Evolutionary conservation across 2,113 vertebrate species (phyloP).

Genomic region (Leucosticte australis): DNA sequence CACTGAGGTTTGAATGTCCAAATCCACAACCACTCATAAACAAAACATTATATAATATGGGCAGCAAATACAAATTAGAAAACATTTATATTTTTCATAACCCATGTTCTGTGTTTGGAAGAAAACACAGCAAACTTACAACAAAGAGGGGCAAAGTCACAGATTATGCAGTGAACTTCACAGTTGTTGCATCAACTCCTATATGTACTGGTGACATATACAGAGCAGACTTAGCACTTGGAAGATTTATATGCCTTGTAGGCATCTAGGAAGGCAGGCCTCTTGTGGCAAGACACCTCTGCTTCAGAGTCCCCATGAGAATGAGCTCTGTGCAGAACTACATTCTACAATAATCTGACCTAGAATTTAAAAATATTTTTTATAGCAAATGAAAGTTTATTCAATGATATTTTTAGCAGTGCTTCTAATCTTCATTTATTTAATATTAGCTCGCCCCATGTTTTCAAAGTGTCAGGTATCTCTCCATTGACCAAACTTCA

Average conservation of each 20-base stretch:
- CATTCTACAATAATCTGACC: not conserved
- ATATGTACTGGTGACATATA: not conserved
- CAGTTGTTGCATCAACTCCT: not conserved
- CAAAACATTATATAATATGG: not conserved
- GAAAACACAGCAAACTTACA: not conserved
- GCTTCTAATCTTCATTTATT: not conserved
- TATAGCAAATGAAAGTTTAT: not conserved
- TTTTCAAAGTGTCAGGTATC: not conserved
- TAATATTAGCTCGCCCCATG: not conserved
- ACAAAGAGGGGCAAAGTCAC: not conserved
- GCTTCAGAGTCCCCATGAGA: not conserved
- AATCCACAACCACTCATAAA: not conserved
- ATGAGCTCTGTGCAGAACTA: not conserved
- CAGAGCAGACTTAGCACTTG: not conserved
- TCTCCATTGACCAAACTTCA: not conserved
- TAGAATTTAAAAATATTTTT: not conserved
- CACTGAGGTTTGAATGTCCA: not conserved
- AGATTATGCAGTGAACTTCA: not conserved
- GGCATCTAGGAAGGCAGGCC: not conserved
- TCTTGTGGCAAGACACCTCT: not conserved
- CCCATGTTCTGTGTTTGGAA: not conserved
- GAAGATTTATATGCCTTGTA: not conserved
- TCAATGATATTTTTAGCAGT: not conserved
- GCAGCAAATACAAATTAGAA: not conserved
- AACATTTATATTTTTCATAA: not conserved